Evolutionary conservation across 2,113 vertebrate genomes (phyloP).

Genomic region (Sula dactylatra): DNA sequence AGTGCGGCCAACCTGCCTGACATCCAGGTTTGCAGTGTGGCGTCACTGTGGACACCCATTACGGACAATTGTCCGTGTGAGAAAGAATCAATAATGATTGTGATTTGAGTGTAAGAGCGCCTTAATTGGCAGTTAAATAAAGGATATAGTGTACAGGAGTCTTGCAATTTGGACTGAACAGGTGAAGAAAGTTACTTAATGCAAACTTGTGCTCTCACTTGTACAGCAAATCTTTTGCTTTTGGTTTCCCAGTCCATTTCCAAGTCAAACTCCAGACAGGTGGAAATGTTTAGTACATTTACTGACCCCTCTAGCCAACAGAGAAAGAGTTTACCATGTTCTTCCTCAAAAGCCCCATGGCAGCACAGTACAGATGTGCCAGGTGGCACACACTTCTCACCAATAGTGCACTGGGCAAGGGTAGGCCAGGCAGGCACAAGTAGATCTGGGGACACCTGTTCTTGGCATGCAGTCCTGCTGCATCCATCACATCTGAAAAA

Average conservation of each 20-base stretch:
- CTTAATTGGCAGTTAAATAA: background rate
- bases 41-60: background rate
- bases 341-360: background rate
- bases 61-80: background rate
- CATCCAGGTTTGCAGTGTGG: background rate
- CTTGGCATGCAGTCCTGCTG: background rate
- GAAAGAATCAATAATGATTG: background rate
- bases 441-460: background rate
- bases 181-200: background rate
- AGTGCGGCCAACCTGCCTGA: background rate
- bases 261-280: background rate
- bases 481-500: background rate
- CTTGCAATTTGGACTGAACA: background rate
- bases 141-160: background rate
- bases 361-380: background rate
- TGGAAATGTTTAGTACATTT: background rate
- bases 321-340: background rate
- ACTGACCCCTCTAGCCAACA: background rate
- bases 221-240: background rate
- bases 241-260: background rate
- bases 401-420: background rate
- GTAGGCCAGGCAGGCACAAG: background rate
- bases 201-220: background rate
- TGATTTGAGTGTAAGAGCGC: background rate
- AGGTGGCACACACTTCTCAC: background rate